Base-by-base conservation (phyloP, 2,113 vertebrate species). In the Plestiodon gilberti region DNA sequence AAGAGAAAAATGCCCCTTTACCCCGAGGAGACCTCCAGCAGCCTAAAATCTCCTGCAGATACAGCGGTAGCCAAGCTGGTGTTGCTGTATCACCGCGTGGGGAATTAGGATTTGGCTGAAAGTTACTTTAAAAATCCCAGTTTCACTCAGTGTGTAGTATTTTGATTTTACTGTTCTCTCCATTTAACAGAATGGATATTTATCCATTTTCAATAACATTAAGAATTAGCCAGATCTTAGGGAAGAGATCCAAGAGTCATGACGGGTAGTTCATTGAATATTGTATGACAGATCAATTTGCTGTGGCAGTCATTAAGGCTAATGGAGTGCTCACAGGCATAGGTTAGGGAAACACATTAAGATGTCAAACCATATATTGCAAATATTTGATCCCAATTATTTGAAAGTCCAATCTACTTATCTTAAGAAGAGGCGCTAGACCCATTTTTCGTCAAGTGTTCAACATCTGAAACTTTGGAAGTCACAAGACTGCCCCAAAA, bases 281-380 rank as follows among this genome's bases (percentile, higher is more conserved):
- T 52, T 92, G 59, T 11, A 83, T 78, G 76, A 43, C 35, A 85
- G 40, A 87, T 88, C 88, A 78, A 48, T 1, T 87, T 23, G 90
- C 86, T 57, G 71, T 14, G 23, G 67, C 81, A 81, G 86, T 86
- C 89, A 93, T 88, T 92, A 89, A 87, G 83, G 40, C 62, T 90
- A 78, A 88, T 84, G 87, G 85, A 75, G 83, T 83, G 78, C 48
- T 87, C 74, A 48, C 30, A 90, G 87, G 83, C 88, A 89, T 78
- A 81, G 75, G 69, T 83, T 77, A 59, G 71, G 43, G 73, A 77
- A 70, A 86, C 62, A 40, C 85, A 87, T 88, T 87, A 87, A 77
- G 40, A 10, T 74, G 40, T 75, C 28, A 35, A 33, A 81, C 74
- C 57, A 87, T 75, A 84, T 70, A 88, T 75, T 80, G 18, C 55